Evolutionary conservation across 2,113 vertebrate genomes (phyloP).

Genomic region (Leucopternis melanops): DNA sequence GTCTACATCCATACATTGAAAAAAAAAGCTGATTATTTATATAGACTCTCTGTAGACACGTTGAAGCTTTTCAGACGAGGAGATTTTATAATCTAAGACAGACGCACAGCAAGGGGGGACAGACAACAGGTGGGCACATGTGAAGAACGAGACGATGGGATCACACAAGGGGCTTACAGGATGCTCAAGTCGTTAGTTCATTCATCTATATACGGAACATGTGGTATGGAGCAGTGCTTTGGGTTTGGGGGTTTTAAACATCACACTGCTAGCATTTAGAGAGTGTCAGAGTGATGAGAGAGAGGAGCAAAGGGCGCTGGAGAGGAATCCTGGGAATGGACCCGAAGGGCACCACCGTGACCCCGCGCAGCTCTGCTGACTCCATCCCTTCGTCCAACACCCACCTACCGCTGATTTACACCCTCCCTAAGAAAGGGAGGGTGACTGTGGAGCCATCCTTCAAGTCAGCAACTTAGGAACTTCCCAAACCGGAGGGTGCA

Average conservation of each 20-base stretch:
- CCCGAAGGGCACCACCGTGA: neutral
- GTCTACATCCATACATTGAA: neutral
- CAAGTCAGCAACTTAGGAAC: neutral
- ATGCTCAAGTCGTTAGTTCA: neutral
- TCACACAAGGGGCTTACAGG: neutral
- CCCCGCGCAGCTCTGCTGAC: fast-evolving
- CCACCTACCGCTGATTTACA: neutral
- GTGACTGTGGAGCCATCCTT: fast-evolving
- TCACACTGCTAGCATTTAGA: neutral
- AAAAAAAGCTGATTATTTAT: neutral
- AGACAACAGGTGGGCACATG: neutral
- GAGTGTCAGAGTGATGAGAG: neutral
- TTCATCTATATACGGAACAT: fast-evolving
- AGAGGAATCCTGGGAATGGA: neutral
- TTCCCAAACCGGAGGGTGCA: neutral
- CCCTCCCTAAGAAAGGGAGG: too few relatives aligned
- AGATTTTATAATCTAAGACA: neutral
- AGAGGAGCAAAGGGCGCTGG: neutral
- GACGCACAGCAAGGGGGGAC: neutral
- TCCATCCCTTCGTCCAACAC: neutral
- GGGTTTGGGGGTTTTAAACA: neutral
- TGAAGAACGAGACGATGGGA: neutral
- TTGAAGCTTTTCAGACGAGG: neutral
- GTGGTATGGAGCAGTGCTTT: neutral
- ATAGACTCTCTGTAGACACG: neutral